A percentile compares a stretch with the other conserved stretches of the same genome.
Evolutionary conservation across 2,797 vertebrate genomes (phyloP).

Genomic region (Enteromius thamalakanensis): DNA sequence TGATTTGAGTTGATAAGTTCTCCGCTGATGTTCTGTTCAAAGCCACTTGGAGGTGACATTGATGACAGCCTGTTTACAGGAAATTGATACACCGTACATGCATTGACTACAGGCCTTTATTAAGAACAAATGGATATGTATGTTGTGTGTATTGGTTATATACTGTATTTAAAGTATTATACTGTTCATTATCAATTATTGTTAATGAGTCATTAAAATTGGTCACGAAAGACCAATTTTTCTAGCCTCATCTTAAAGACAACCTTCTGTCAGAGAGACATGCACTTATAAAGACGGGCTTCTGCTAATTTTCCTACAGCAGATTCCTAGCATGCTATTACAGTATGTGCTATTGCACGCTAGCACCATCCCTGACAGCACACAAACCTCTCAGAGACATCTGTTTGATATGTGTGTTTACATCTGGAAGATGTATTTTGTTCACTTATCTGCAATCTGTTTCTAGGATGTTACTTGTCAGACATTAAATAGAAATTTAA

Average conservation of each 20-base stretch:
- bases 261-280: too few relatives aligned
- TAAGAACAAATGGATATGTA: background rate
- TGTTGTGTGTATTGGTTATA: background rate
- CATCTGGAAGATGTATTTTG: background rate
- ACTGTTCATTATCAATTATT: background rate
- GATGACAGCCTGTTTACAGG: slow-evolving; percentile 40
- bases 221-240: background rate
- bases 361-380: background rate
- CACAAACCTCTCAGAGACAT: background rate
- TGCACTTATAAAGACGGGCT: too few relatives aligned
- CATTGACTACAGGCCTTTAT: background rate
- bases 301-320: too few relatives aligned
- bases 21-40: slow-evolving; percentile 33
- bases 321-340: background rate
- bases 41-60: slow-evolving; percentile 49
- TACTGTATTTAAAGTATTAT: too few relatives aligned
- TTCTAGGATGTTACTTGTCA: background rate
- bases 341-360: background rate
- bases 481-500: background rate
- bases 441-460: background rate
- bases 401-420: background rate
- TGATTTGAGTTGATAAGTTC: slow-evolving; percentile 52
- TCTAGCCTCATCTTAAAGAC: background rate
- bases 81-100: slow-evolving; percentile 28
- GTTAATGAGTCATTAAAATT: background rate